These are phyloP conservation scores for Hypanus sabinus DNA, from an alignment of 2,113 vertebrate genomes.

Conservation along the genomic window DNA sequence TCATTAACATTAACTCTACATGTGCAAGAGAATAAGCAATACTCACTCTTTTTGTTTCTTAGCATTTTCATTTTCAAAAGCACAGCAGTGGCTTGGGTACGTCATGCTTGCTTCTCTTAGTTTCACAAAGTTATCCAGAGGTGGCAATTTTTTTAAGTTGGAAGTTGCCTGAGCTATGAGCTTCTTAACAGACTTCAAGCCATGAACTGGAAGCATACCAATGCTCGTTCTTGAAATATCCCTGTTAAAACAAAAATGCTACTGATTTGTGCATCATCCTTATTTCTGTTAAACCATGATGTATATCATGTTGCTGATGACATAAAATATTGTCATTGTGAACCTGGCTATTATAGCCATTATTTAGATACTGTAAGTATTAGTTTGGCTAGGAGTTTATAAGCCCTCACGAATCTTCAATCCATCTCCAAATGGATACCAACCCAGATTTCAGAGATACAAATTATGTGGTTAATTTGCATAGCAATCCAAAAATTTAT, in stretches of 20 bases:
- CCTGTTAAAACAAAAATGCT: slow-evolving; percentile 57
- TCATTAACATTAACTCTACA: background rate
- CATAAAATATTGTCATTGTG: background rate
- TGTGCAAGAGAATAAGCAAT: slow-evolving; percentile 34
- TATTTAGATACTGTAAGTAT: background rate
- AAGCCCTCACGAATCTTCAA: no score
- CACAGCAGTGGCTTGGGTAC: slow-evolving; percentile 90
- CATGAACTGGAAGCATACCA: slow-evolving; percentile 67
- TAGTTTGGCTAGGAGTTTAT: background rate
- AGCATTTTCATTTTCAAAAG: slow-evolving; percentile 59
- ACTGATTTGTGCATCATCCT: background rate
- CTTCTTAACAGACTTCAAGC: slow-evolving; percentile 69
- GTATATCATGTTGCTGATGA: background rate
- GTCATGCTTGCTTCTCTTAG: slow-evolving; percentile 78
- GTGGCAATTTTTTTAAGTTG: slow-evolving; percentile 77
- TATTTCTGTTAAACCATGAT: background rate
- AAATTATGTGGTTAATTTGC: no score
- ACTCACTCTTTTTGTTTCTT: slow-evolving; percentile 65
- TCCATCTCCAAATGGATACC: no score
- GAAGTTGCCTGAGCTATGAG: slow-evolving; percentile 69
- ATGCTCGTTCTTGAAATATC: slow-evolving; percentile 82
- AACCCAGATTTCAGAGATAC: no score
- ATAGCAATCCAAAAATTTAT: no score
- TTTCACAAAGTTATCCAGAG: slow-evolving; percentile 63
- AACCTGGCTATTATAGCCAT: background rate